phyloP scores from a whole-genome alignment of 1,140 invertebrate species.

The Macrobrachium nipponense region DNA sequence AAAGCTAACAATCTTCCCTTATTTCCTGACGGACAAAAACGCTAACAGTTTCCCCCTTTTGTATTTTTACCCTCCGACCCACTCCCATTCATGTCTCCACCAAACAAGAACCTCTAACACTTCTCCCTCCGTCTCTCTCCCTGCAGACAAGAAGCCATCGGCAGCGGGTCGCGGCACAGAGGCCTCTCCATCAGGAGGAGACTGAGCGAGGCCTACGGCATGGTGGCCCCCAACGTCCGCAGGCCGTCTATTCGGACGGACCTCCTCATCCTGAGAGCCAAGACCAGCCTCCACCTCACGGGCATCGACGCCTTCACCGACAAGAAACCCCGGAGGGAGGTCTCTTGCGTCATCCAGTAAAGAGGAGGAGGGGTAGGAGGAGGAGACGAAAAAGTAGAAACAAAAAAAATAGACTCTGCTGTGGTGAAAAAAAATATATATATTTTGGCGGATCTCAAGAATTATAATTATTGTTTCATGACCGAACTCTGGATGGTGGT shows the following conservation, averaged over 20 bases:
- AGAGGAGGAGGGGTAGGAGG: background rate
- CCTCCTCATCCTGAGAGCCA: constrained; percentile 81
- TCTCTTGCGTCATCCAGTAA: constrained; percentile 53
- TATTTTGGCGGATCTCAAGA: too few species aligned
- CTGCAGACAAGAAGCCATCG: constrained; percentile 74
- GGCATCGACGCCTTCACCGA: constrained; percentile 40
- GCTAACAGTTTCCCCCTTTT: too few species aligned
- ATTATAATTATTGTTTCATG: too few species aligned
- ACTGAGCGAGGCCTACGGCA: constrained; percentile 85
- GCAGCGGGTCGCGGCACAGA: constrained; percentile 36
- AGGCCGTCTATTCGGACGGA: constrained; percentile 87
- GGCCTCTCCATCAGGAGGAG: constrained; percentile 80
- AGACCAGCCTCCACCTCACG: constrained; percentile 44
- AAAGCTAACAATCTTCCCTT: too few species aligned
- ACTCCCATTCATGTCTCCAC: background rate
- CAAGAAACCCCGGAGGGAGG: constrained; percentile 47
- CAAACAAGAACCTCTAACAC: background rate
- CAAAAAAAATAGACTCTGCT: too few species aligned
- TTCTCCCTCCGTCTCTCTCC: background rate
- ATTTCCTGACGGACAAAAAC: too few species aligned
- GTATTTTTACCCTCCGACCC: too few species aligned
- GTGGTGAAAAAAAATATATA: too few species aligned
- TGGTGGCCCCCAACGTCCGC: constrained; percentile 84
- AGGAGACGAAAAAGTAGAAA: background rate
- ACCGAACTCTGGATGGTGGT: too few species aligned